Conservation (phyloP, 2,888 invertebrate genomes). For the Temnothorax unifasciatus region DNA sequence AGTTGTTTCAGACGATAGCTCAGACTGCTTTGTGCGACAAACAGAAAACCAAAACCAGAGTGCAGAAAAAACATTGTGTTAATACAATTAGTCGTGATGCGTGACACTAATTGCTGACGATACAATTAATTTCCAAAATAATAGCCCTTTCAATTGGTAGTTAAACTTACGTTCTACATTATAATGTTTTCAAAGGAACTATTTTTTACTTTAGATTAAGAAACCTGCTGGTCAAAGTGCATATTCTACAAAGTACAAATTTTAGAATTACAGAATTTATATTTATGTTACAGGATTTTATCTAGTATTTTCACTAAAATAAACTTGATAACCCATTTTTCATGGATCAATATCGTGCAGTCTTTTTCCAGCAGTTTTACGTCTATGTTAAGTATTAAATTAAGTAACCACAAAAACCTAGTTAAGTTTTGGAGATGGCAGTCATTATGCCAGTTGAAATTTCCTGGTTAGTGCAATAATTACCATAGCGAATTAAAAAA, state of each 20-base stretch:
- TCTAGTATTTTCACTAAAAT: neutral
- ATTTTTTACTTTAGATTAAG: constrained; percentile 1
- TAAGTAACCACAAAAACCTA: constrained; percentile 40
- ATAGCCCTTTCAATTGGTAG: constrained; percentile 10
- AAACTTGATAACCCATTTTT: neutral
- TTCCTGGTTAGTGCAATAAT: constrained; percentile 43
- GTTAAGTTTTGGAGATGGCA: constrained; percentile 46
- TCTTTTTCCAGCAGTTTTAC: constrained; percentile 18
- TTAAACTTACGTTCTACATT: constrained; percentile 21
- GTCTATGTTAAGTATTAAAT: constrained; percentile 18
- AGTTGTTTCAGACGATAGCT: constrained; percentile 82
- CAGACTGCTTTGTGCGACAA: constrained; percentile 83
- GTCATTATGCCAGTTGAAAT: constrained; percentile 33
- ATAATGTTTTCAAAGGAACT: neutral
- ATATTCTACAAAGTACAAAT: constrained; percentile 2
- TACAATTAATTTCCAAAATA: constrained; percentile 33
- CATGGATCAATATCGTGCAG: neutral
- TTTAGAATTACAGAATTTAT: neutral
- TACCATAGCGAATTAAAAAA: constrained; percentile 5
- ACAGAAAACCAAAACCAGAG: constrained; percentile 85
- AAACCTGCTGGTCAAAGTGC: constrained; percentile 1
- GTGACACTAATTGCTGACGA: constrained; percentile 71
- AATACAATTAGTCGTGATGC: constrained; percentile 79
- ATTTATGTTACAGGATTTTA: neutral
- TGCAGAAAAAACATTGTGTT: constrained; percentile 83